Conservation (phyloP, 2,797 vertebrate species). For the Adrianichthys oophorus region DNA sequence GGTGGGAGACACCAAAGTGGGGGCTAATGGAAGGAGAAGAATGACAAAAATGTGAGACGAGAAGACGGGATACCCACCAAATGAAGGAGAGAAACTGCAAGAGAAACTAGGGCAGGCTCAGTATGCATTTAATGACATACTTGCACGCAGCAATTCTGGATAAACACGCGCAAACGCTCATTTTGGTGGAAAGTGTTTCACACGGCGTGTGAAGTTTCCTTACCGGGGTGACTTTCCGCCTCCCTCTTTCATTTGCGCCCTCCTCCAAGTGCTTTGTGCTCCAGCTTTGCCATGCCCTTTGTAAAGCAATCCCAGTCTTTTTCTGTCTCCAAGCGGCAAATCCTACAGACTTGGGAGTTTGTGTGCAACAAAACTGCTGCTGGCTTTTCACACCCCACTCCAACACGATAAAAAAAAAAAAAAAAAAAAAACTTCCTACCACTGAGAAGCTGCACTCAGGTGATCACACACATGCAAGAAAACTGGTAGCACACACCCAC, state of each 20-base stretch:
- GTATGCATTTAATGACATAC: conserved; percentile 50
- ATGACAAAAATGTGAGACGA: conserved; percentile 21
- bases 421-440: conserved; percentile 63
- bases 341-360: conserved; percentile 51
- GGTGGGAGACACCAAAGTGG: conserved; percentile 2
- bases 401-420: conserved; percentile 43
- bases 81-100: conserved; percentile 37
- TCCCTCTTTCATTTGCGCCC: conserved; percentile 45
- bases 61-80: conserved; percentile 8
- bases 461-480: conserved; percentile 43
- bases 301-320: conserved; percentile 52
- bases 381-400: conserved; percentile 32
- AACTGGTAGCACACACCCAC: conserved; percentile 65
- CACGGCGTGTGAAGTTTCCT: conserved; percentile 59
- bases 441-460: conserved; percentile 62
- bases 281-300: conserved; percentile 41
- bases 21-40: conserved; percentile 8
- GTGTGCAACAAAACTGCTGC: conserved; percentile 52
- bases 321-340: conserved; percentile 52
- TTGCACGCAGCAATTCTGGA: conserved; percentile 41
- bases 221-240: conserved; percentile 63
- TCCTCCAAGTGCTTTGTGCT: conserved; percentile 43
- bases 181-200: conserved; percentile 7
- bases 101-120: conserved; percentile 62
- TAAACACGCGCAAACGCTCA: conserved; percentile 16